These are phyloP conservation scores for Sipha maydis DNA, from an alignment of 2,888 invertebrate genomes.

Conservation along the genomic window DNA sequence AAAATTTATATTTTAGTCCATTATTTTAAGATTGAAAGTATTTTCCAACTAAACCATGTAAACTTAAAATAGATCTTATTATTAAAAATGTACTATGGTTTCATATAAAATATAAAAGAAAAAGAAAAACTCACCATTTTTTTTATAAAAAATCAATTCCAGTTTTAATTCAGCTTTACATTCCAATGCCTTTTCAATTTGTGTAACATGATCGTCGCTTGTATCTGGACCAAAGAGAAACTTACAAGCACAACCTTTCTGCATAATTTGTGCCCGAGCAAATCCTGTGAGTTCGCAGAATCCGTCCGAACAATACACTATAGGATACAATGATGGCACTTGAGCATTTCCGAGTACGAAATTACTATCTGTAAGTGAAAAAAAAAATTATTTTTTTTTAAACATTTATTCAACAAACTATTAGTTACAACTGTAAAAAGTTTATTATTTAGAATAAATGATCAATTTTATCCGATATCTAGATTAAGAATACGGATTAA, in stretches of 20 bases:
- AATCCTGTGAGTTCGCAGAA: slow-evolving; percentile 96
- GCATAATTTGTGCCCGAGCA: slow-evolving; percentile 95
- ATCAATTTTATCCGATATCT: background rate
- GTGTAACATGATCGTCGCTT: slow-evolving; percentile 84
- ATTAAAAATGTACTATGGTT: background rate
- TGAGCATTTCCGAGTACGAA: slow-evolving; percentile 96
- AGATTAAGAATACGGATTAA: no score
- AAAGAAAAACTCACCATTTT: slow-evolving; percentile 79
- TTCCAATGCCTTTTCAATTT: slow-evolving; percentile 90
- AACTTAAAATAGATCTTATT: background rate
- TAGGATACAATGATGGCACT: slow-evolving; percentile 86
- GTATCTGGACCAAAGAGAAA: slow-evolving; percentile 94
- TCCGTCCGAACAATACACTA: slow-evolving; percentile 96
- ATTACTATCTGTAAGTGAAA: slow-evolving; percentile 83
- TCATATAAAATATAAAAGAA: background rate
- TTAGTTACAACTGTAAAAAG: background rate
- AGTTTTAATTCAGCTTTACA: slow-evolving; percentile 91
- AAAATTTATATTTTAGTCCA: no score
- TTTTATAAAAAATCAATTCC: slow-evolving; percentile 94
- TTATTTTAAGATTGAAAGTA: no score
- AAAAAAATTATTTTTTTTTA: background rate
- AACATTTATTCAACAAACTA: background rate
- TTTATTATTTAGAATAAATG: background rate
- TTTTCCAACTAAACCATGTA: background rate
- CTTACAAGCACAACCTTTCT: slow-evolving; percentile 94